These are phyloP conservation scores for Notodonta ziczac DNA, from an alignment of 2,888 invertebrate genomes.

Conservation along the genomic window DNA sequence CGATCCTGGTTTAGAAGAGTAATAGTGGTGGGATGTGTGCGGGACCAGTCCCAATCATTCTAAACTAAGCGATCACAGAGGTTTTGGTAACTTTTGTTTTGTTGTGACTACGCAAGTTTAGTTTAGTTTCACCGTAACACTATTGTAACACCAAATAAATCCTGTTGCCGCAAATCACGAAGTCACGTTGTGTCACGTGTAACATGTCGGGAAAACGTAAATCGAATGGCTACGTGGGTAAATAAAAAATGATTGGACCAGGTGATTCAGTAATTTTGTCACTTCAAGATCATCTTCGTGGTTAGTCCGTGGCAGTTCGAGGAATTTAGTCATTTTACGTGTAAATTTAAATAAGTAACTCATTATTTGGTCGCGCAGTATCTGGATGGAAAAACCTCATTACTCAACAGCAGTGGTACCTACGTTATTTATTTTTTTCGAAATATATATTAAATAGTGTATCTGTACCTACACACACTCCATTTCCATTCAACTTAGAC, in stretches of 20 bases:
- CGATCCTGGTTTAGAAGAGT: too few relatives aligned
- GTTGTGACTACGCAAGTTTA: too few relatives aligned
- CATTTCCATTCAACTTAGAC: too few relatives aligned
- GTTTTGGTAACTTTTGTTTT: too few relatives aligned
- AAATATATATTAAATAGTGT: too few relatives aligned
- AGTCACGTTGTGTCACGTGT: not conserved
- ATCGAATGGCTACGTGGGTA: not conserved
- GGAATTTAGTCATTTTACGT: not conserved
- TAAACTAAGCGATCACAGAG: too few relatives aligned
- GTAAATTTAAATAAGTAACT: not conserved
- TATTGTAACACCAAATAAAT: too few relatives aligned
- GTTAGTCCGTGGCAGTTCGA: not conserved
- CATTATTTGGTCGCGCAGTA: not conserved
- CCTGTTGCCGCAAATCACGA: too few relatives aligned
- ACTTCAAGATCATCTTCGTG: not conserved
- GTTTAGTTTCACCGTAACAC: too few relatives aligned
- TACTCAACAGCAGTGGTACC: not conserved
- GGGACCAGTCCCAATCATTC: too few relatives aligned
- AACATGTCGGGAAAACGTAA: not conserved
- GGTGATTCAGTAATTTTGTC: not conserved
- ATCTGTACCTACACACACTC: too few relatives aligned
- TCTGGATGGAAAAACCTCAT: conserved; percentile 6
- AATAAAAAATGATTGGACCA: not conserved
- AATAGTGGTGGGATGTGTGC: too few relatives aligned
- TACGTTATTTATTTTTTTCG: not conserved